Base-by-base conservation (phyloP, 2,888 invertebrate species). In the Perizoma flavofasciatum region DNA sequence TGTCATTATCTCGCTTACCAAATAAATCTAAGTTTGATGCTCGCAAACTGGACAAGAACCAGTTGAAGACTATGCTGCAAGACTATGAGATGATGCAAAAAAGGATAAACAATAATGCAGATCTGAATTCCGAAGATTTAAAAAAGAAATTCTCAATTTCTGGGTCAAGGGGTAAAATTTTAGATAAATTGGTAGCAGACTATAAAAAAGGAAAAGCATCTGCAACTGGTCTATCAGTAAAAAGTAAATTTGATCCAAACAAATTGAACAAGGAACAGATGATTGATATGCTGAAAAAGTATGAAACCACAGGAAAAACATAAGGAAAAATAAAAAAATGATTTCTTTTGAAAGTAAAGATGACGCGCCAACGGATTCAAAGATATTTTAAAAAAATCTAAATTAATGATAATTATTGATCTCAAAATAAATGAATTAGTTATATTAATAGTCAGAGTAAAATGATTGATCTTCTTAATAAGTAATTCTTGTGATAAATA, bases 241-340 rank as follows among this genome's bases (percentile, higher is more conserved):
- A 69, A 61, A 61, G 69, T 0, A 77, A 70, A 65, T 66, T 71
- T 53, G 63, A 72, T 22, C 55, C 37, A 5, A 73, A 75, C 35
- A 64, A 68, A 48, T 63, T 79, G 0, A 66, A 73, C 44, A 74
- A 75, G 58, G 49, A 61, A 0, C 58, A 66, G 46, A 53, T 81
- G 6, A 61, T 69, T 50, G 55, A 55, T 35, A 71, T 81, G 52
- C 57, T 81, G 45, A 45, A 59, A 11, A 63, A 74, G 5, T 80
- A 75, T 45, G 70, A 72, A 11, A 39, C 49, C n/a, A n/a, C n/a
- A n/a, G n/a, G n/a, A n/a, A n/a, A n/a, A n/a, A n/a, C n/a, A n/a
- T n/a, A n/a, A n/a, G n/a, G n/a, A n/a, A n/a, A n/a, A n/a, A n/a
- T n/a, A n/a, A n/a, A n/a, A n/a, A n/a, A n/a, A n/a, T n/a, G n/a